These are phyloP conservation scores for Drosophila rhopaloa DNA, from an alignment of 1,140 invertebrate species.

Conservation along the genomic window DNA sequence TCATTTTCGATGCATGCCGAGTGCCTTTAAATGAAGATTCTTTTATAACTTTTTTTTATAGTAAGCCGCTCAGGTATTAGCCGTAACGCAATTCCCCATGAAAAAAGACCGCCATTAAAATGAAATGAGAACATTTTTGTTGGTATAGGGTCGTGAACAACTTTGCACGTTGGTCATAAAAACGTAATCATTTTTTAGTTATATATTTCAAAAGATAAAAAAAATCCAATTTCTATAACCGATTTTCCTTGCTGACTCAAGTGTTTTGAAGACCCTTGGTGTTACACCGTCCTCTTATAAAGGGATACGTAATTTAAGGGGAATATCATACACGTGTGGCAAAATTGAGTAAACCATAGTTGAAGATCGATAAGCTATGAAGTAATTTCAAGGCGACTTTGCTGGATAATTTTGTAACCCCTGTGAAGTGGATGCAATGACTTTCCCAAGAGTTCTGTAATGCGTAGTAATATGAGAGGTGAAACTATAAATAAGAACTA, in stretches of 20 bases:
- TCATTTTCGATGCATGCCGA: constrained; percentile 1
- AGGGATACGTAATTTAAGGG: constrained; percentile 11
- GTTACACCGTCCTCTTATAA: constrained; percentile 18
- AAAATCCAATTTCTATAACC: constrained; percentile 13
- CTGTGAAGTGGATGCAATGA: background rate
- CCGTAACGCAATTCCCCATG: constrained; percentile 14
- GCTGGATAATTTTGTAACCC: constrained; percentile 4
- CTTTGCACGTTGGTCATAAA: constrained; percentile 30
- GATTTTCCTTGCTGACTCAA: background rate
- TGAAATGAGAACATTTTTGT: constrained; percentile 40
- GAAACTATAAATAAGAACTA: background rate
- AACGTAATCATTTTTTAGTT: constrained; percentile 44
- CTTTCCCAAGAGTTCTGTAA: constrained; percentile 8
- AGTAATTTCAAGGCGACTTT: constrained; percentile 8
- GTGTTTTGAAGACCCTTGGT: constrained; percentile 22
- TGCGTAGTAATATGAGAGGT: background rate
- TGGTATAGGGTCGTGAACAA: constrained; percentile 14
- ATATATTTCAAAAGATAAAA: constrained; percentile 41
- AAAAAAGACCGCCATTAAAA: constrained; percentile 30
- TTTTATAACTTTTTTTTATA: constrained; percentile 28
- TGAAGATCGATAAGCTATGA: constrained; percentile 7
- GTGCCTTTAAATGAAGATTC: constrained; percentile 28
- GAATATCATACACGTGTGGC: constrained; percentile 10
- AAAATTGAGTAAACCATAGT: constrained; percentile 16
- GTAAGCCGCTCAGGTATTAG: constrained; percentile 19